Evolutionary conservation across 2,113 vertebrate species (phyloP), one percentile per base, ranked within the genome.

Genomic region (Cyanistes caeruleus): DNA sequence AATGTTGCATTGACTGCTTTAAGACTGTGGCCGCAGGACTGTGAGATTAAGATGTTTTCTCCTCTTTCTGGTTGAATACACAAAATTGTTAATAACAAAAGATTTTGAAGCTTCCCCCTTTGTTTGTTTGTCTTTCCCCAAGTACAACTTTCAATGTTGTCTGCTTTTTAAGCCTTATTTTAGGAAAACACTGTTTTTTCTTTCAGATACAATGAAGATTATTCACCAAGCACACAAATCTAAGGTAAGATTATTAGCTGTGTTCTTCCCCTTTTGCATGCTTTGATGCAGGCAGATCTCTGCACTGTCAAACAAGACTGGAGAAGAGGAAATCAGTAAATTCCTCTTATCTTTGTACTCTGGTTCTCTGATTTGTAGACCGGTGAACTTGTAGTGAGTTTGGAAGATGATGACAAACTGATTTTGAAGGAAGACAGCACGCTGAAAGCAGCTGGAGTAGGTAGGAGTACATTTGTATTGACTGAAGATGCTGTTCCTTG

Each of bases 171-270:
- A 89, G 28, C 18, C 35, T 72, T 73, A 19, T 75, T 77, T 81
- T 79, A 97, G 35, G 52, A 73, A 94, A 94, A 48, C 8, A 20
- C 39, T 93, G 20, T 58, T 31, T 90, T 97, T 95, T 82, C 90
- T 98, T 98, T 92, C 98, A 99, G 99, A 99, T 97, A 99, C 98
- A 17, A 98, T 99, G 97, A 99, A 99, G 97, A 99, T 99, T 77
- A 98, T 99, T 95, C 99, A 99, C 93, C 99, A 99, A 90, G 98
- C 99, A 65, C 98, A 99, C 81, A 98, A 99, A 96, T 98, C 99
- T 81, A 99, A 99, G 99, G 99, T 99, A 98, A 7, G 93, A 82
- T 74, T 90, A 44, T 35, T 72, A 49, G 41, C 37, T n/a, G 7
- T 59, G 59, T 68, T 79, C 19, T 87, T 81, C 68, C 37, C 33